Evolutionary conservation across 2,888 invertebrate genomes (phyloP).

Genomic region (Hartigia nigra): DNA sequence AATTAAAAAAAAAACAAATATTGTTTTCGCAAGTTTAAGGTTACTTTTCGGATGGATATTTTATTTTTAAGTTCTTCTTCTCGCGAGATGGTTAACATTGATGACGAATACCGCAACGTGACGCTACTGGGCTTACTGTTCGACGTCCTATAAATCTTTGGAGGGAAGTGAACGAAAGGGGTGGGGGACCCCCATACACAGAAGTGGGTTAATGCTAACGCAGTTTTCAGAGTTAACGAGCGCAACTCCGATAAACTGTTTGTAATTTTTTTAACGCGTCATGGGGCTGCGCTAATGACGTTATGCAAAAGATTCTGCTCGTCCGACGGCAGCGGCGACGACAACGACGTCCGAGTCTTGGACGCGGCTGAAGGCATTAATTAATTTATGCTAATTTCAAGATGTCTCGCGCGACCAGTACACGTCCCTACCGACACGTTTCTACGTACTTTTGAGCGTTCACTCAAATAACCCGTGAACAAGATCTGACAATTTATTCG

Average conservation of each 20-base stretch:
- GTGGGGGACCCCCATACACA: constrained; percentile 31
- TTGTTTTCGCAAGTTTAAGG: neutral
- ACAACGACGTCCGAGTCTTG: neutral
- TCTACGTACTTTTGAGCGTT: neutral
- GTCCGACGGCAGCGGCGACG: neutral
- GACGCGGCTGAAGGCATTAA: neutral
- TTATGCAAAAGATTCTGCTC: constrained; percentile 6
- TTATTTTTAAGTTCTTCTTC: neutral
- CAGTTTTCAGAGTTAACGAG: constrained; percentile 36
- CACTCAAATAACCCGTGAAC: neutral
- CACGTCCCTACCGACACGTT: neutral
- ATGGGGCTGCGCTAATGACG: constrained; percentile 2
- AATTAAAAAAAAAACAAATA: too few relatives aligned
- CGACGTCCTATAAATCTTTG: neutral
- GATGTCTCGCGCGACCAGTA: neutral
- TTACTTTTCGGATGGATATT: accelerated
- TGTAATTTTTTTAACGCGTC: constrained; percentile 11
- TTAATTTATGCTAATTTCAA: constrained; percentile 4
- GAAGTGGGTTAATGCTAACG: constrained; percentile 37
- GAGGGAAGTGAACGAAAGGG: neutral
- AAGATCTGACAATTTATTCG: neutral
- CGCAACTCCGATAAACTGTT: constrained; percentile 33
- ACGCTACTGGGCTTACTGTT: neutral
- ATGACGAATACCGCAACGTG: neutral
- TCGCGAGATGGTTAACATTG: neutral